Evolutionary conservation across 2,888 invertebrate species (phyloP).

Genomic region (Listrodromus nycthemerus): DNA sequence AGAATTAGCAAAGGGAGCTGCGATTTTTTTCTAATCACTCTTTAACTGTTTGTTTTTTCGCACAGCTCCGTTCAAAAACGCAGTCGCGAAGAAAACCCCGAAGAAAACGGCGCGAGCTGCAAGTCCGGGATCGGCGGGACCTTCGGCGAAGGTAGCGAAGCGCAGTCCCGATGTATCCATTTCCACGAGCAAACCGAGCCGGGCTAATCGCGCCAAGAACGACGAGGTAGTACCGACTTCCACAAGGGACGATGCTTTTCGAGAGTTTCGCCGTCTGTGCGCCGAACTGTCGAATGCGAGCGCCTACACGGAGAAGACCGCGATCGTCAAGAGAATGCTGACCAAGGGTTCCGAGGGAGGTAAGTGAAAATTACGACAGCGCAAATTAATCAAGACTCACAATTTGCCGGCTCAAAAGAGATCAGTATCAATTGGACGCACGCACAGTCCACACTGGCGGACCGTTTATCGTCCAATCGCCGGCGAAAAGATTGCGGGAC

Average conservation of each 20-base stretch:
- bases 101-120: constrained; percentile 53
- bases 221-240: constrained; percentile 57
- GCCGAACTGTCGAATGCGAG: constrained; percentile 91
- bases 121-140: constrained; percentile 47
- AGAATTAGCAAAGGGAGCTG: no score
- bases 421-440: constrained; percentile 1
- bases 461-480: constrained; percentile 20
- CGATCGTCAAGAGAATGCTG: constrained; percentile 89
- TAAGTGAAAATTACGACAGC: constrained; percentile 71
- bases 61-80: constrained; percentile 73
- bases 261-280: constrained; percentile 92
- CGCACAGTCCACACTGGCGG: background rate
- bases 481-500: background rate
- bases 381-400: background rate
- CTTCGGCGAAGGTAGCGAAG: constrained; percentile 46
- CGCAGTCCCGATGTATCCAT: constrained; percentile 14
- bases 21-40: background rate
- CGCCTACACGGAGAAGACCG: constrained; percentile 93
- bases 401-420: background rate
- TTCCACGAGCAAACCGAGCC: constrained; percentile 34
- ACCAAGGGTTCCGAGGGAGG: constrained; percentile 85
- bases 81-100: constrained; percentile 57
- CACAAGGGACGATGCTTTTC: constrained; percentile 89
- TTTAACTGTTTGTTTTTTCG: background rate
- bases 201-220: constrained; percentile 38